Evolutionary conservation across 2,888 invertebrate species (phyloP).

Genomic region (Pristionchus fissidentatus): DNA sequence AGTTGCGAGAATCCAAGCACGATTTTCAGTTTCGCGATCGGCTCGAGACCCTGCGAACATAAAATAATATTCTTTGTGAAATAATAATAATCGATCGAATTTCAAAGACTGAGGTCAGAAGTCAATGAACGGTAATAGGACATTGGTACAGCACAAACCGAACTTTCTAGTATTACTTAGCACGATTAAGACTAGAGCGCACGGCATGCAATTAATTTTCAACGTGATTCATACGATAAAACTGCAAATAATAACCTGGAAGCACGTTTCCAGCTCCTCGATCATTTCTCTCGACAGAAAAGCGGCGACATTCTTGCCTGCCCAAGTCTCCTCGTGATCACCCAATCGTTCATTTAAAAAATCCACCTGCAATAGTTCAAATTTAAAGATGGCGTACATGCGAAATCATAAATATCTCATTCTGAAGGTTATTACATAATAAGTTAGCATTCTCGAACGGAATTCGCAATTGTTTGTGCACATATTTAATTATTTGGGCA

Average conservation of each 20-base stretch:
- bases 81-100: neutral
- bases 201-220: neutral
- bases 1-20: slow-evolving; percentile 62
- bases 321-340: slow-evolving; percentile 59
- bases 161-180: neutral
- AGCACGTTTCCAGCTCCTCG: slow-evolving; percentile 65
- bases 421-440: neutral
- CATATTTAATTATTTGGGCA: neutral
- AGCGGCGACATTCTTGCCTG: slow-evolving; percentile 55
- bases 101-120: too few relatives aligned
- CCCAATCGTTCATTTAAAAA: slow-evolving; percentile 66
- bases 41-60: slow-evolving; percentile 58
- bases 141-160: too few relatives aligned
- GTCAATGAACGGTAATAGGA: too few relatives aligned
- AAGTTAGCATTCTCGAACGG: neutral
- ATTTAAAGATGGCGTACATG: neutral
- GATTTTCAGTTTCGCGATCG: slow-evolving; percentile 61
- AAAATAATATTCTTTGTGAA: neutral
- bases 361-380: slow-evolving; percentile 47
- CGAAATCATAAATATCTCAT: too few relatives aligned
- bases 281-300: slow-evolving; percentile 63
- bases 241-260: slow-evolving; percentile 51
- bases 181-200: neutral
- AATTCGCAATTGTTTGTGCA: neutral
- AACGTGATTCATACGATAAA: neutral